Percentiles rank a stretch among this genome's conserved stretches.
phyloP scores from a whole-genome alignment of 37 sponge, comb jelly and placozoan genomes.

The Amphimedon queenslandica region DNA sequence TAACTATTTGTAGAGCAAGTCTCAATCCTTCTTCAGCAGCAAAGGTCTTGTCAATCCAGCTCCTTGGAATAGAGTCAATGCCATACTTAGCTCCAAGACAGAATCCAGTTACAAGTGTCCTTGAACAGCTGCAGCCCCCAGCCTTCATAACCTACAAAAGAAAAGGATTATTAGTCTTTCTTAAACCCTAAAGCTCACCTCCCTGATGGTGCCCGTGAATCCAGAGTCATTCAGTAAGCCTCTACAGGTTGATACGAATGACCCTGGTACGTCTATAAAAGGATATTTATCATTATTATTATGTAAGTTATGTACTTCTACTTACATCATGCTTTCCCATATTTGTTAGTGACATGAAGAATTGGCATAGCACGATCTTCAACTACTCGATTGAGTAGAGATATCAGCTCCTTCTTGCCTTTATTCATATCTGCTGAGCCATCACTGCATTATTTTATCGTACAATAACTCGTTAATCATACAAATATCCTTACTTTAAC shows the following conservation, averaged over 20 bases:
- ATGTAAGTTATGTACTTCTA: too few relatives aligned
- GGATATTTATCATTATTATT: too few relatives aligned
- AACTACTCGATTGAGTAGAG: too few relatives aligned
- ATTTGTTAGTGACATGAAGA: too few relatives aligned
- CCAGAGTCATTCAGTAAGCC: constrained; percentile 30
- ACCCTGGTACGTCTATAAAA: constrained; percentile 69
- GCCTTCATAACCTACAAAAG: constrained; percentile 9
- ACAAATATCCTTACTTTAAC: background rate
- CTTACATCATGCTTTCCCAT: too few relatives aligned
- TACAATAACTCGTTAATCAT: too few relatives aligned
- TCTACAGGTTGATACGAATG: constrained; percentile 38
- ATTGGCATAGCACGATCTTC: too few relatives aligned
- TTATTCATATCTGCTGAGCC: too few relatives aligned
- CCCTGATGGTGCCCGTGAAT: constrained; percentile 33
- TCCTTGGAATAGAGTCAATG: constrained; percentile 50
- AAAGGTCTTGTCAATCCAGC: constrained; percentile 57
- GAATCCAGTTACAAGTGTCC: constrained; percentile 50
- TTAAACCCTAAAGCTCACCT: too few relatives aligned
- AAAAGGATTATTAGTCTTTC: too few relatives aligned
- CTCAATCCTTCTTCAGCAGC: constrained; percentile 27
- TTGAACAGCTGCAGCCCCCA: constrained; percentile 61
- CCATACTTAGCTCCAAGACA: constrained; percentile 77
- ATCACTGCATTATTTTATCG: too few relatives aligned
- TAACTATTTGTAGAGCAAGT: constrained; percentile 18
- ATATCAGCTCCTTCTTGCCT: too few relatives aligned